Percentiles rank a stretch among this genome's conserved stretches.
phyloP scores from a whole-genome alignment of 2,113 vertebrate genomes.

The Saguinus midas region DNA sequence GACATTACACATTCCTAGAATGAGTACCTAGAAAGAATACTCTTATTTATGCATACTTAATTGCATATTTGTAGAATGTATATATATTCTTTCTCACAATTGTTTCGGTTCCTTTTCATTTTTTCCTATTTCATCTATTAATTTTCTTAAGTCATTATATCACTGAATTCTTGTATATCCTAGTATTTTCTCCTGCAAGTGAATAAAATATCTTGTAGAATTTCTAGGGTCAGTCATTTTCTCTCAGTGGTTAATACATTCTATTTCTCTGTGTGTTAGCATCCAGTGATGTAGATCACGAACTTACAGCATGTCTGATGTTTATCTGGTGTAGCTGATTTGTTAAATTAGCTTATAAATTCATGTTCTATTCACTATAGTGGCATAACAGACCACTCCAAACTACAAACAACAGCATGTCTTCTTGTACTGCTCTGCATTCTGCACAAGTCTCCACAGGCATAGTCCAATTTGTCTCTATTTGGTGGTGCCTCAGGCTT shows the following conservation, averaged over 20 bases:
- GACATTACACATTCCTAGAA: not conserved
- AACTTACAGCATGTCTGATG: not conserved
- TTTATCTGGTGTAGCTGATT: not conserved
- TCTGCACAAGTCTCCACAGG: not conserved
- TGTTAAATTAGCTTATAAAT: not conserved
- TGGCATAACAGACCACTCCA: not conserved
- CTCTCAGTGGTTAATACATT: not conserved
- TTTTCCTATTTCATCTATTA: not conserved
- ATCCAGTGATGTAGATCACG: not conserved
- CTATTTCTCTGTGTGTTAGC: not conserved
- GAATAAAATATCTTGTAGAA: not conserved
- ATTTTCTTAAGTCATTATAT: not conserved
- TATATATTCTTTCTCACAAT: not conserved
- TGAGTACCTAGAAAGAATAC: not conserved
- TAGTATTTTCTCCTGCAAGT: not conserved
- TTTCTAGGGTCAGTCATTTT: not conserved
- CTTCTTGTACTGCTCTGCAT: not conserved
- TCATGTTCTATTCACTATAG: not conserved
- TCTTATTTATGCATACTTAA: not conserved
- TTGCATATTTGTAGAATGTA: not conserved
- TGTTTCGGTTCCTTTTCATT: not conserved
- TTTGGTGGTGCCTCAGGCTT: not conserved
- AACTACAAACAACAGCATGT: not conserved
- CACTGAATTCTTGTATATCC: not conserved
- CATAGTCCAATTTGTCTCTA: too few species aligned